Percentiles rank a stretch among this genome's conserved stretches.
phyloP scores from a whole-genome alignment of 2,888 invertebrate genomes.

The Leptinotarsa tumamoca region DNA sequence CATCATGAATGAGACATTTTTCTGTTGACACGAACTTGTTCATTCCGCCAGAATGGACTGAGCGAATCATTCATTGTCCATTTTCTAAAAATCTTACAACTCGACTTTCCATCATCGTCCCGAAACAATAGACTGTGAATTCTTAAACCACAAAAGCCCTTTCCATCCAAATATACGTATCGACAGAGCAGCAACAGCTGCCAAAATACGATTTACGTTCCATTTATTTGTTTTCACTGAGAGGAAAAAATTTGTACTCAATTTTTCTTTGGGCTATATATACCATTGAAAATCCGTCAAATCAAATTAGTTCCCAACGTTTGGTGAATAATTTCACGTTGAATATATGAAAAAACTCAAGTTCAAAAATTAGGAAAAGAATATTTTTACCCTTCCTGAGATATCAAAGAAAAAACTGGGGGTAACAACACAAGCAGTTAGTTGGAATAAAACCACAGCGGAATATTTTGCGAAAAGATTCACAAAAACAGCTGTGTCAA shows the following conservation, averaged over 20 bases:
- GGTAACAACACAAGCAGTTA: no score
- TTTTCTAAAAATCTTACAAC: conserved; percentile 27
- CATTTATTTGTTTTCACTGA: background rate
- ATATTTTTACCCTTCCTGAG: no score
- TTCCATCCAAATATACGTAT: conserved; percentile 30
- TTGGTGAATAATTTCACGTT: background rate
- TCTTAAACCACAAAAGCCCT: conserved; percentile 40
- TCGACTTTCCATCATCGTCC: conserved; percentile 29
- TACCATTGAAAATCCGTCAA: conserved; percentile 16
- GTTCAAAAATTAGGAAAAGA: background rate
- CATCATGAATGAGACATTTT: conserved; percentile 10
- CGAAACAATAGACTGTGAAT: conserved; percentile 28
- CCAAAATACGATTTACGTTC: conserved; percentile 40
- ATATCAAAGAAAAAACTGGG: no score
- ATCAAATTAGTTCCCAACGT: background rate
- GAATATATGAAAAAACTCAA: background rate
- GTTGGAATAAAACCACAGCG: no score
- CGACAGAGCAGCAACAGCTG: conserved; percentile 49
- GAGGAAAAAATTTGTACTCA: conserved; percentile 42
- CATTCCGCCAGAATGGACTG: background rate
- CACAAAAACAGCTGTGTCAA: no score
- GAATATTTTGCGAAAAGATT: no score
- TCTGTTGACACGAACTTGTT: background rate
- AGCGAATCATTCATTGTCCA: background rate
- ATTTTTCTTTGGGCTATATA: conserved; percentile 47